phyloP scores from a whole-genome alignment of 1,140 invertebrate species.

The Globodera rostochiensis region DNA sequence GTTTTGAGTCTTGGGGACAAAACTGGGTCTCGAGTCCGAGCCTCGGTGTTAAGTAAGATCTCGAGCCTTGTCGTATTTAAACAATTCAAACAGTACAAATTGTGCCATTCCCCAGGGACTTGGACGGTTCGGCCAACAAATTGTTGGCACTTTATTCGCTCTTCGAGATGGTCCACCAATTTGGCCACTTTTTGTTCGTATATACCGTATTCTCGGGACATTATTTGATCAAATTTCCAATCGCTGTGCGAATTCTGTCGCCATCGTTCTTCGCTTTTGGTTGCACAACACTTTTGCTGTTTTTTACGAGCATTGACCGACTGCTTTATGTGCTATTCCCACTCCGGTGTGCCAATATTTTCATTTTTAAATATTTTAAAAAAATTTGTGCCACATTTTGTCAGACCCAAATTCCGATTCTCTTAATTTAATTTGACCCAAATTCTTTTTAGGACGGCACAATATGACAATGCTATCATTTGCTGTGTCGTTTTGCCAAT shows the following conservation, averaged over 20 bases:
- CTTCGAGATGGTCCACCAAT: conserved; percentile 29
- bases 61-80: too few relatives aligned
- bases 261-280: not conserved
- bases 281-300: not conserved
- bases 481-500: too few relatives aligned
- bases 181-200: conserved; percentile 4
- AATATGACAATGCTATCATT: too few relatives aligned
- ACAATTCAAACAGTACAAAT: too few relatives aligned
- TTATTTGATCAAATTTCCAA: not conserved
- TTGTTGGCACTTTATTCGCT: conserved; percentile 22
- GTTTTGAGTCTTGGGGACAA: too few relatives aligned
- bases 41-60: too few relatives aligned
- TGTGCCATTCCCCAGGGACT: not conserved
- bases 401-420: too few relatives aligned
- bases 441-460: too few relatives aligned
- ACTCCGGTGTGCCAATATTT: not conserved
- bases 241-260: not conserved
- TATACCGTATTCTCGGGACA: not conserved
- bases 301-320: not conserved
- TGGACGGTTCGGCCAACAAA: conserved; percentile 24
- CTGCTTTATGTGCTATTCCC: not conserved
- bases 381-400: too few relatives aligned
- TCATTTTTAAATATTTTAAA: too few relatives aligned
- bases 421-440: too few relatives aligned
- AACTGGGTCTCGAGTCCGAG: too few relatives aligned